Evolutionary conservation across 2,888 invertebrate genomes (phyloP).

Genomic region (Acleris holmiana): DNA sequence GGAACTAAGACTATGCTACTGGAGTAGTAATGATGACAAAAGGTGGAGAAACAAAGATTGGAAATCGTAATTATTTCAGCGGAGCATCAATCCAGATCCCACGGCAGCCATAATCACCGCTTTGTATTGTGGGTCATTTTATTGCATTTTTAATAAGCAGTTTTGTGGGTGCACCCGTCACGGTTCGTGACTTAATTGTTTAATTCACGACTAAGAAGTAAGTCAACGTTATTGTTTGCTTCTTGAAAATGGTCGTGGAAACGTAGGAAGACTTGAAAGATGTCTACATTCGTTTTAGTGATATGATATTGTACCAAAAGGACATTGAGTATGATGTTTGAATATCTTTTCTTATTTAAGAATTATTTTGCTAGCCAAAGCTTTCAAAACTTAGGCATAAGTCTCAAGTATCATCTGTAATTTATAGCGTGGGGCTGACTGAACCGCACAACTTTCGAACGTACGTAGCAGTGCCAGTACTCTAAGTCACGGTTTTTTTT

Average conservation of each 20-base stretch:
- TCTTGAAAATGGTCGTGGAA: conserved; percentile 8
- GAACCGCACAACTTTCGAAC: conserved; percentile 1
- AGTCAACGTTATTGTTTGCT: conserved; percentile 8
- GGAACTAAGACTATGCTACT: too few relatives aligned
- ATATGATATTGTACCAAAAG: conserved; percentile 1
- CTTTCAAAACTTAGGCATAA: conserved; percentile 32
- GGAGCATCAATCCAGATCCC: conserved; percentile 42
- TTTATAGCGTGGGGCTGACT: conserved; percentile 13
- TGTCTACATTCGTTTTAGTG: conserved; percentile 2
- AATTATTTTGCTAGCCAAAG: conserved; percentile 13
- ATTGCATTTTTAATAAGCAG: conserved; percentile 59
- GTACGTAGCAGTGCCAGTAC: background rate
- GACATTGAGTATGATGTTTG: conserved; percentile 5
- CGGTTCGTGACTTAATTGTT: conserved; percentile 54
- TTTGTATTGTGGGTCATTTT: conserved; percentile 54
- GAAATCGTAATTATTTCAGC: conserved; percentile 44
- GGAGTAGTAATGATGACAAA: background rate
- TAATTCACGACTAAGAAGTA: conserved; percentile 36
- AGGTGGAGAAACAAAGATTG: conserved; percentile 11
- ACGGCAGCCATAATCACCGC: conserved; percentile 45
- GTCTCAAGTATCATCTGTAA: conserved; percentile 17
- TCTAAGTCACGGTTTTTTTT: background rate
- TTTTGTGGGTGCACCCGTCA: conserved; percentile 48
- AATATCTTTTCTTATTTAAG: conserved; percentile 19
- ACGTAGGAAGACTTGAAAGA: background rate